Base-by-base conservation (phyloP, 64 coral and sea anemone genomes). In the Actinia equina region DNA sequence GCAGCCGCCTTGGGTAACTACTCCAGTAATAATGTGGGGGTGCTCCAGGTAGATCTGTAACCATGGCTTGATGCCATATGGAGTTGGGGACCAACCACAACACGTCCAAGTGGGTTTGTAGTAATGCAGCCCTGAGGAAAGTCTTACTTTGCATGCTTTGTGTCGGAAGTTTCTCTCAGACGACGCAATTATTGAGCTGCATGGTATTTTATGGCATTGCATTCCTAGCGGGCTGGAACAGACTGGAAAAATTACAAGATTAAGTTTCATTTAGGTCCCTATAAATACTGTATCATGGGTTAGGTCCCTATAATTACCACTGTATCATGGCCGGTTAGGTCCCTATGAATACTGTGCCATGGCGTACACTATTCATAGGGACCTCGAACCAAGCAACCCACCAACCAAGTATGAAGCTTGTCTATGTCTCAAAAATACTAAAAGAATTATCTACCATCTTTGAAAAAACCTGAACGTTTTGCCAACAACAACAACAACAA, bases 1-100 rank as follows among this genome's bases (percentile, higher is more conserved):
- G 43, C 91, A 60, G 6, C 82, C 87, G 27, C 91, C 91, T 71
- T 93, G 91, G 43, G 91, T 93, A 20, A 69, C 86, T 37, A 93
- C 61, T 19, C 86, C 69, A 45, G 87, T 88, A 18, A 93, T 46
- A 26, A 37, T 52, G n/a, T 67, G 63, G 15, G 70, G n/a, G 26
- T 43, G 5, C 37, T 14, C 7, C 5, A 85, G 88, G 42, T 83
- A 52, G 14, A 90, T 37, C 51, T 90, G 26, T 22, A 90, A 57
- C 88, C 88, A 90, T 55, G 83, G 88, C 11, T 90, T 90, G 20
- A 59, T 5, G 88, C 85, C 65, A 44, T 82, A 42, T 52, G 20
- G n/a, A 67, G 45, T 44, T 70, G 88, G 53, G 46, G 88, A 90
- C 88, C 88, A 90, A 25, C 88, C 88, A 20, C 62, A 25, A 9